Conservation (phyloP, 2,888 invertebrate species). For the Lasioglossum oenotherae region DNA sequence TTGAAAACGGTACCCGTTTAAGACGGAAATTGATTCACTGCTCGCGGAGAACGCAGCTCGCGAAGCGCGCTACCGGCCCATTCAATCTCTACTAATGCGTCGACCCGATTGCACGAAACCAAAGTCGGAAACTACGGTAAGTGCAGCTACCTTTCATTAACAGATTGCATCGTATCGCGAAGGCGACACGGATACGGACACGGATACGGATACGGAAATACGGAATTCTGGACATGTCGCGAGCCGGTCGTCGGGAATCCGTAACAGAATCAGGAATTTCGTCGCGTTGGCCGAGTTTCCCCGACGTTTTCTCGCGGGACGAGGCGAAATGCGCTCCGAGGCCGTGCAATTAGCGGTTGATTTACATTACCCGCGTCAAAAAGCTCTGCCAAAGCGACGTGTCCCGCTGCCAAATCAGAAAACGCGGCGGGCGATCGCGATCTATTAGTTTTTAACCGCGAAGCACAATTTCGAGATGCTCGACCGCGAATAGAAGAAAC, state of each 20-base stretch:
- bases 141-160: constrained; percentile 37
- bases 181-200: neutral
- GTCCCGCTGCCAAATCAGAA: constrained; percentile 29
- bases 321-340: neutral
- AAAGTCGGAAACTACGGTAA: constrained; percentile 7
- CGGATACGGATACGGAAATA: neutral
- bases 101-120: constrained; percentile 25
- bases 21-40: constrained; percentile 31
- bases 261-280: neutral
- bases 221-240: neutral
- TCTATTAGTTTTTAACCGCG: neutral
- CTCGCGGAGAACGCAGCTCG: neutral
- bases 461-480: neutral
- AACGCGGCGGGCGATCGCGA: neutral
- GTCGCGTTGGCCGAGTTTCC: neutral
- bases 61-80: neutral
- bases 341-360: constrained; percentile 38
- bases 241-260: neutral
- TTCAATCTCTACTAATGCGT: constrained; percentile 49
- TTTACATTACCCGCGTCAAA: constrained; percentile 34
- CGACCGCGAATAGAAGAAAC: neutral
- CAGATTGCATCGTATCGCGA: constrained; percentile 22
- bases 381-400: constrained; percentile 24
- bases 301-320: neutral
- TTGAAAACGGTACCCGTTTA: neutral